Evolutionary conservation across 1,140 invertebrate genomes (phyloP).

Genomic region (Euura saliciscinereae): DNA sequence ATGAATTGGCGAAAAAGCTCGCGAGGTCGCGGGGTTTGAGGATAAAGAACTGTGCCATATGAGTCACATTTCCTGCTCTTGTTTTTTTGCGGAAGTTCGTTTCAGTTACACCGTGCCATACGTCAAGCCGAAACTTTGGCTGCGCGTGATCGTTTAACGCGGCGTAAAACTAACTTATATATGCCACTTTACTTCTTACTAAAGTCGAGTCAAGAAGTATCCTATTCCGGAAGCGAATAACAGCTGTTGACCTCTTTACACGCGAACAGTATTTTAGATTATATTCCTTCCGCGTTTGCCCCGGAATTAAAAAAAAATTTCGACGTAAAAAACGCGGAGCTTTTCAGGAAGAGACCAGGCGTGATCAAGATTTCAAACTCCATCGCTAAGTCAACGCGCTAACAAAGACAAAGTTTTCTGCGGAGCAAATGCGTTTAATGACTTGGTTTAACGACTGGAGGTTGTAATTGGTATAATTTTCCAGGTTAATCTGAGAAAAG

Average conservation of each 20-base stretch:
- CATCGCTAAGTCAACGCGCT: neutral
- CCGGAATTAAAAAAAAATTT: neutral
- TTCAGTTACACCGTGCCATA: conserved; percentile 4
- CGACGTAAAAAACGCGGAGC: neutral
- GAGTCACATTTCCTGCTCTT: neutral
- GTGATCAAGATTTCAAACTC: neutral
- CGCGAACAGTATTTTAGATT: neutral
- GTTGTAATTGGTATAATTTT: neutral
- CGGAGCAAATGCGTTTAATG: neutral
- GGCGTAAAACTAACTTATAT: neutral
- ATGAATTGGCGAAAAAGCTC: too few species aligned
- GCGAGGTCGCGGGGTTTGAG: too few species aligned
- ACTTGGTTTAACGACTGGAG: neutral
- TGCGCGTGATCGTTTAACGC: conserved; percentile 1
- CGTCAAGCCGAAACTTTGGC: conserved; percentile 1
- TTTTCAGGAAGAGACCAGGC: neutral
- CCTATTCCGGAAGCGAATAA: neutral
- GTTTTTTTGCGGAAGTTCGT: neutral
- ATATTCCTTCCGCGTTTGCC: neutral
- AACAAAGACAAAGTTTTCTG: neutral
- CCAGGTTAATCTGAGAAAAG: neutral
- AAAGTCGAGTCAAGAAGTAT: neutral
- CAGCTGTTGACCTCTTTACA: neutral
- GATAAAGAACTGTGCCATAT: too few species aligned
- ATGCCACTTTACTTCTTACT: neutral